Evolutionary conservation across 2,888 invertebrate genomes (phyloP), one percentile per base, ranked within the genome.

Genomic region (Aradus depressus): DNA sequence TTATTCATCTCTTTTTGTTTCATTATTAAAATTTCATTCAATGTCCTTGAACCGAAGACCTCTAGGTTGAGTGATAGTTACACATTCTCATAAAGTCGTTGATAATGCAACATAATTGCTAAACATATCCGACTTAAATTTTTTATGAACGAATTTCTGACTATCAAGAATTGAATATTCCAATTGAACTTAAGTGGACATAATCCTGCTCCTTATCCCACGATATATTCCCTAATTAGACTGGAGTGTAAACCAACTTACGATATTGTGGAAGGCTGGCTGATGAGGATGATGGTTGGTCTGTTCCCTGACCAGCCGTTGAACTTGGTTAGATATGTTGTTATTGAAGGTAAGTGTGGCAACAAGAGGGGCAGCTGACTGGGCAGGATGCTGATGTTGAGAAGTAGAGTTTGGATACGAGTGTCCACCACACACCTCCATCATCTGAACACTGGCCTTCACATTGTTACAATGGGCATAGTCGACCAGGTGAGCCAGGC

Each of bases 401-500:
- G 67, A 62, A 21, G 68, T 62, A 53, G 65, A 65, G 60, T 66
- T 68, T 61, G 66, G 32, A 26, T 68, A 68, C 55, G 71, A 68
- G 66, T 66, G 73, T 62, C 74, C 70, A 62, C 80, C 68, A 68
- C 83, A 75, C 61, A 76, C 77, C 44, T 96, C 95, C 95, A 96
- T 96, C 86, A 95, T 93, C 68, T 93, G 91, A 16, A 95, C 91
- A 64, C 91, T 91, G 19, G 93, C 90, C 70, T 96, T 95, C 21
- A 95, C 93, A 70, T 92, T 93, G 71, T 90, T 89, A 68, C 93
- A 93, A 67, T 95, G 93, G 12, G 92, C 91, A 70, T 93, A 96
- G 69, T 96, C 95, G 4, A 92, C 85, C 50, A 96, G 75, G 68
- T 96, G 95, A 1, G 89, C 86, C 58, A 96, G 73, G 31, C 88